Percentiles rank a stretch among this genome's conserved stretches.
phyloP scores from a whole-genome alignment of 1,140 invertebrate species.

The Berghia stephanieae region DNA sequence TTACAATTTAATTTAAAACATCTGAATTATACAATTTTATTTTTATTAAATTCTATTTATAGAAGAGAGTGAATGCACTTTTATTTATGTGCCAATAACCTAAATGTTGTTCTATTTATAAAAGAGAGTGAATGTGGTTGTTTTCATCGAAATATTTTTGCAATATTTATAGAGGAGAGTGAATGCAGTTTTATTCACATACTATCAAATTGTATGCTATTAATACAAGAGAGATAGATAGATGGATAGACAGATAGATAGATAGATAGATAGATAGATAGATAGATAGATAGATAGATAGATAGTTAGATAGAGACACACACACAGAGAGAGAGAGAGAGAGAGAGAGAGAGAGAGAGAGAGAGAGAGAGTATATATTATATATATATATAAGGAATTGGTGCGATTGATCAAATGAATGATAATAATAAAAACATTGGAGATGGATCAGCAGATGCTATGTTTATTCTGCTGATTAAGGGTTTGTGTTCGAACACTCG shows the following conservation, averaged over 20 bases:
- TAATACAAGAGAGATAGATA: constrained; percentile 1
- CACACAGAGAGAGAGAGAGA: constrained; percentile 5
- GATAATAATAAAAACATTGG: background rate
- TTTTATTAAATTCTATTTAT: too few relatives aligned
- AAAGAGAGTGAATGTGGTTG: background rate
- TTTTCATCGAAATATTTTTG: background rate
- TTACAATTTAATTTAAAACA: too few relatives aligned
- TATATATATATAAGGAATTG: background rate
- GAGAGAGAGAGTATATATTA: constrained; percentile 12
- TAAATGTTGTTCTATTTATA: too few relatives aligned
- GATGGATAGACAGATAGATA: constrained; percentile 14
- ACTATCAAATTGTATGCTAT: too few relatives aligned
- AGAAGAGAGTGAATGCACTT: background rate
- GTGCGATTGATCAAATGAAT: background rate
- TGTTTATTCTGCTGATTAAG: too few relatives aligned
- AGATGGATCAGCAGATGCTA: background rate
- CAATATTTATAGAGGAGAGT: background rate
- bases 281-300: background rate
- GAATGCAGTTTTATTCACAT: background rate
- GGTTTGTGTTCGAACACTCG: too few relatives aligned
- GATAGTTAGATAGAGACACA: constrained; percentile 2
- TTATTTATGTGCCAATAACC: too few relatives aligned
- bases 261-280: constrained; percentile 19
- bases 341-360: constrained; percentile 7
- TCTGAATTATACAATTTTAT: too few relatives aligned